These are phyloP conservation scores for Bombus superbus DNA, from an alignment of 1,140 invertebrate genomes.

Conservation along the genomic window DNA sequence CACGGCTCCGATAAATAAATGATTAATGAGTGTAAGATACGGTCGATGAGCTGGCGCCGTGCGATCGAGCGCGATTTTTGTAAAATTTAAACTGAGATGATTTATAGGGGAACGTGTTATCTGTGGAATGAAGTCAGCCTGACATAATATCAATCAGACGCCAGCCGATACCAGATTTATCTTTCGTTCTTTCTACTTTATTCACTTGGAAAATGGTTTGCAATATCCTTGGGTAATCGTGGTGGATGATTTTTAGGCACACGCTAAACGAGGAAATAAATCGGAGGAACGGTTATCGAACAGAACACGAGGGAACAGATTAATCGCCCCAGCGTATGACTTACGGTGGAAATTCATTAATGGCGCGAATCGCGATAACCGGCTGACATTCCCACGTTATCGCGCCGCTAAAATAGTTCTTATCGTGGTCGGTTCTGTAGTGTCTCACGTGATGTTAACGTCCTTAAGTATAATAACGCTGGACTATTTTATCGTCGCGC, in stretches of 20 bases:
- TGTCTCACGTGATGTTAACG: slow-evolving; percentile 35
- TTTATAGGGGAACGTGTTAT: neutral
- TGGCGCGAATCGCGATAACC: slow-evolving; percentile 54
- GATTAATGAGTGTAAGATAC: neutral
- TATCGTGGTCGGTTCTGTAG: slow-evolving; percentile 30
- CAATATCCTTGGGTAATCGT: neutral
- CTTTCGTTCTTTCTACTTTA: neutral
- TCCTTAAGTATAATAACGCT: slow-evolving; percentile 27
- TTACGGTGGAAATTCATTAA: slow-evolving; percentile 57
- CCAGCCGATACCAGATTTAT: neutral
- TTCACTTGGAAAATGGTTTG: neutral
- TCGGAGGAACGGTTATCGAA: neutral
- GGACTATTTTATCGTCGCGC: slow-evolving; percentile 11
- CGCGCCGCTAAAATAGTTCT: slow-evolving; percentile 57
- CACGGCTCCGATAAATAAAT: neutral
- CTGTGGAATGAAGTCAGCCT: slow-evolving; percentile 1
- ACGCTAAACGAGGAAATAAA: neutral
- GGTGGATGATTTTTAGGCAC: neutral
- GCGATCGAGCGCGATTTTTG: neutral
- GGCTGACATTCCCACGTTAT: slow-evolving; percentile 56
- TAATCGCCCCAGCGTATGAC: slow-evolving; percentile 29
- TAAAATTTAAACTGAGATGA: neutral
- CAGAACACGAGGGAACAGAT: neutral
- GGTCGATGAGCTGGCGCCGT: neutral
- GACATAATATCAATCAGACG: slow-evolving; percentile 17